phyloP scores from a whole-genome alignment of 1,140 invertebrate species.

The Dicyema japonicum region DNA sequence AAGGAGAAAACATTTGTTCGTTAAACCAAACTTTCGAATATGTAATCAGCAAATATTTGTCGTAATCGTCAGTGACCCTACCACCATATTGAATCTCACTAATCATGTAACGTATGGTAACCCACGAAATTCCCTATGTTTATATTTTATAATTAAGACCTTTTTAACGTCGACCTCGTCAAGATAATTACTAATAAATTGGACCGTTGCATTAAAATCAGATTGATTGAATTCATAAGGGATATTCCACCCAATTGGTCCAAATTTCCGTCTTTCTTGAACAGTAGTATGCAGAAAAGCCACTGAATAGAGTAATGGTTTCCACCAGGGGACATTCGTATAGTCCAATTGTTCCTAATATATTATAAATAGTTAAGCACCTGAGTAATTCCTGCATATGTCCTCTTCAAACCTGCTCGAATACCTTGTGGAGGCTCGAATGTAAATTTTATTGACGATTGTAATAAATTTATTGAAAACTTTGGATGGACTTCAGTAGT shows the following conservation, averaged over 20 bases:
- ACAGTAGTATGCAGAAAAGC: slow-evolving; percentile 35
- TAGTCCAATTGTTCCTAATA: slow-evolving; percentile 6
- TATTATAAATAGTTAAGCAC: not conserved
- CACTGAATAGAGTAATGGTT: slow-evolving; percentile 51
- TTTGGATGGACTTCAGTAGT: slow-evolving; percentile 12
- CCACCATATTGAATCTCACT: slow-evolving; percentile 82
- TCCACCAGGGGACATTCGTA: slow-evolving; percentile 34
- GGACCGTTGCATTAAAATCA: slow-evolving; percentile 62
- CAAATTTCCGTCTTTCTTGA: slow-evolving; percentile 19
- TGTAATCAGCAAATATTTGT: slow-evolving; percentile 52
- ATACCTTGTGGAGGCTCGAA: slow-evolving; percentile 19
- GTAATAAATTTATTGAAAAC: slow-evolving; percentile 10
- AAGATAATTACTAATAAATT: slow-evolving; percentile 74
- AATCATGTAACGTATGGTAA: slow-evolving; percentile 23
- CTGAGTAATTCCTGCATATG: slow-evolving; percentile 8
- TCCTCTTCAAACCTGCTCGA: slow-evolving; percentile 16
- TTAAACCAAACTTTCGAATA: slow-evolving; percentile 25
- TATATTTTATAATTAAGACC: slow-evolving; percentile 9
- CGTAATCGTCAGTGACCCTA: slow-evolving; percentile 68
- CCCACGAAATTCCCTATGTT: slow-evolving; percentile 25
- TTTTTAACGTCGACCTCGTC: slow-evolving; percentile 81
- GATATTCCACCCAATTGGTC: slow-evolving; percentile 18
- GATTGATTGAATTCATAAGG: slow-evolving; percentile 75
- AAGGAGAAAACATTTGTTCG: slow-evolving; percentile 14
- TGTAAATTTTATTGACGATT: slow-evolving; percentile 17